Evolutionary conservation across 2,797 vertebrate species (phyloP).

Genomic region (Neosilurus hyrtlii): DNA sequence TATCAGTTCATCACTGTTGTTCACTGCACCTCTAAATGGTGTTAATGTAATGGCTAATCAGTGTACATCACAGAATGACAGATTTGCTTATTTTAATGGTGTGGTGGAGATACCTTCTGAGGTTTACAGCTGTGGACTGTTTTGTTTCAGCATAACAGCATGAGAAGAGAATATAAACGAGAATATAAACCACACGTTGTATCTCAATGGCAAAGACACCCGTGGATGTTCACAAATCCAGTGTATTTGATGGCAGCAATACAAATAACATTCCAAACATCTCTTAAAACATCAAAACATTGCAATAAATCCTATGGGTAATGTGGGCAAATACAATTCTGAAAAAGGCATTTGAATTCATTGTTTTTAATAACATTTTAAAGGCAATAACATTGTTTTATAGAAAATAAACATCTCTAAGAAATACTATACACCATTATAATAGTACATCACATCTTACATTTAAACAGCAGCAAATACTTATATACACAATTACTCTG

Average conservation of each 20-base stretch:
- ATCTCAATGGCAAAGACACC: constrained; percentile 73
- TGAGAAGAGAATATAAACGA: constrained; percentile 61
- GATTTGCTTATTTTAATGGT: neutral
- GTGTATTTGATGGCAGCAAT: constrained; percentile 78
- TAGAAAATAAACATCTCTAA: constrained; percentile 90
- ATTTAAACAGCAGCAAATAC: constrained; percentile 86
- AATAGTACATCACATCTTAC: constrained; percentile 87
- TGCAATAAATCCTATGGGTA: constrained; percentile 26
- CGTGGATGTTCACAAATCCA: constrained; percentile 62
- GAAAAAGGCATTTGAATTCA: constrained; percentile 64
- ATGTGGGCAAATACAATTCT: constrained; percentile 72
- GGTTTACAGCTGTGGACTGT: constrained; percentile 27
- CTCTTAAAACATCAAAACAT: constrained; percentile 42
- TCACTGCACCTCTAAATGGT: too few relatives aligned
- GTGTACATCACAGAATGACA: too few relatives aligned
- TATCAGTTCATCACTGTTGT: too few relatives aligned
- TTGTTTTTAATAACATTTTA: constrained; percentile 83
- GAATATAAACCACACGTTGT: constrained; percentile 63
- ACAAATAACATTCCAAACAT: constrained; percentile 75
- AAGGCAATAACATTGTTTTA: constrained; percentile 87
- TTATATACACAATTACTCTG: constrained; percentile 80
- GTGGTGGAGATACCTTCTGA: constrained; percentile 13
- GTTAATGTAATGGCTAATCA: too few relatives aligned
- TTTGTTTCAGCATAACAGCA: constrained; percentile 35
- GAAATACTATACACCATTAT: constrained; percentile 90